Percentiles rank a stretch among this genome's conserved stretches.
Conservation (phyloP, 2,888 invertebrate species). For the Myopa tessellatipennis region DNA sequence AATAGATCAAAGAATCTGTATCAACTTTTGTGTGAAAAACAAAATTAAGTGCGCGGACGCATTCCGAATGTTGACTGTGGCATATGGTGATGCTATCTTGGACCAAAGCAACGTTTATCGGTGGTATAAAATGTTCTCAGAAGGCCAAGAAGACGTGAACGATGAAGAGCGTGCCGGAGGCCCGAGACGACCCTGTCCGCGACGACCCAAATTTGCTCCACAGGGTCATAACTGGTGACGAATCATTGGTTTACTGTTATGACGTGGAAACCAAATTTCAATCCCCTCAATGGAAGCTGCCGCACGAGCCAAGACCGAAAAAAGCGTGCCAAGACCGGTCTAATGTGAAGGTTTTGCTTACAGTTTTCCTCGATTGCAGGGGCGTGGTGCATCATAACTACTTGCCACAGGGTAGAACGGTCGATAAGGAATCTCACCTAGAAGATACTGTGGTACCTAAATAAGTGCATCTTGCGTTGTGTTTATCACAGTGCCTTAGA, state of each 20-base stretch:
- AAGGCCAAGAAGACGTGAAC: background rate
- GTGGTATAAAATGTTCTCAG: no score
- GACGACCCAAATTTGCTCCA: slow-evolving; percentile 25
- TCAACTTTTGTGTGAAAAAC: slow-evolving; percentile 1
- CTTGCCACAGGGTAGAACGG: slow-evolving; percentile 5
- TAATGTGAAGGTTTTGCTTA: slow-evolving; percentile 14
- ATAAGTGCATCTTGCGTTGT: no score
- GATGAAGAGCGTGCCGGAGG: no score
- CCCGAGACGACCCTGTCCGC: no score
- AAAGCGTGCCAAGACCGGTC: background rate
- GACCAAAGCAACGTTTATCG: no score
- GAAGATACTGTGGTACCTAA: no score
- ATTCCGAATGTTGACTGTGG: background rate
- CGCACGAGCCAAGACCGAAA: background rate
- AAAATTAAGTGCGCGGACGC: background rate
- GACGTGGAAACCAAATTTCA: slow-evolving; percentile 36
- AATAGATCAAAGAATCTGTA: background rate
- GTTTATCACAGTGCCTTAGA: no score
- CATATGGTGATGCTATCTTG: background rate
- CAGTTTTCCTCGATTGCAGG: slow-evolving; percentile 19
- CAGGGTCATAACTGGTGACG: slow-evolving; percentile 38
- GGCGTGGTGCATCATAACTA: slow-evolving; percentile 33
- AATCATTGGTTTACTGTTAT: slow-evolving; percentile 39
- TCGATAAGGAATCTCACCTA: no score
- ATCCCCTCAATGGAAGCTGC: slow-evolving; percentile 10